phyloP scores from a whole-genome alignment of 2,888 invertebrate genomes.

The Fabriciana adippe region DNA sequence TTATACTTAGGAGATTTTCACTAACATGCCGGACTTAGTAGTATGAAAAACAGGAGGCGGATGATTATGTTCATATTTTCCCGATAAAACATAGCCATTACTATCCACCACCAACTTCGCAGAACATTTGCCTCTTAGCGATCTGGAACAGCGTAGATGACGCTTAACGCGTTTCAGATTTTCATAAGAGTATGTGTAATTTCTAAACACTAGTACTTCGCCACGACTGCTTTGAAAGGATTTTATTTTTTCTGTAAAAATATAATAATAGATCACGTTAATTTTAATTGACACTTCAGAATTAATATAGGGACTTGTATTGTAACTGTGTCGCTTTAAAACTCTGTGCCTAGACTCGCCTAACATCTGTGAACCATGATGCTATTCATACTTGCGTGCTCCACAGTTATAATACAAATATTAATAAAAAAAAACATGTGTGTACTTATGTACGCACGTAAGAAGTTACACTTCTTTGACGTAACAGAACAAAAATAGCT shows the following conservation, averaged over 20 bases:
- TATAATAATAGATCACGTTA: background rate
- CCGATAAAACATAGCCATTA: constrained; percentile 39
- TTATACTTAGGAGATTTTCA: constrained; percentile 16
- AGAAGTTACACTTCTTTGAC: no score
- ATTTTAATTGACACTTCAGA: no score
- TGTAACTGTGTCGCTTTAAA: constrained; percentile 8
- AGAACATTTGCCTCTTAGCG: constrained; percentile 40
- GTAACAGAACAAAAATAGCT: no score
- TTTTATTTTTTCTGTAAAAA: constrained; percentile 7
- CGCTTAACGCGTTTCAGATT: constrained; percentile 39
- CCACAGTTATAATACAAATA: no score
- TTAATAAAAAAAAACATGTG: no score
- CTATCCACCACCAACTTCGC: constrained; percentile 45
- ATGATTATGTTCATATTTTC: constrained; percentile 45
- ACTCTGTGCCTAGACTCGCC: background rate
- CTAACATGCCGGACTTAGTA: constrained; percentile 31
- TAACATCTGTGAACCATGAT: no score
- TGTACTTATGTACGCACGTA: no score
- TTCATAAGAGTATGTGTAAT: constrained; percentile 20
- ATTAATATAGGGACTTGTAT: no score
- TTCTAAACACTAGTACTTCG: constrained; percentile 7
- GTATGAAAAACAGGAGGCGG: constrained; percentile 41
- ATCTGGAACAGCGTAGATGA: constrained; percentile 48
- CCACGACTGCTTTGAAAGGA: constrained; percentile 19
- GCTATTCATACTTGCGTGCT: no score